These are phyloP conservation scores for Cotesia typhae DNA, from an alignment of 1,140 invertebrate genomes.

Conservation along the genomic window DNA sequence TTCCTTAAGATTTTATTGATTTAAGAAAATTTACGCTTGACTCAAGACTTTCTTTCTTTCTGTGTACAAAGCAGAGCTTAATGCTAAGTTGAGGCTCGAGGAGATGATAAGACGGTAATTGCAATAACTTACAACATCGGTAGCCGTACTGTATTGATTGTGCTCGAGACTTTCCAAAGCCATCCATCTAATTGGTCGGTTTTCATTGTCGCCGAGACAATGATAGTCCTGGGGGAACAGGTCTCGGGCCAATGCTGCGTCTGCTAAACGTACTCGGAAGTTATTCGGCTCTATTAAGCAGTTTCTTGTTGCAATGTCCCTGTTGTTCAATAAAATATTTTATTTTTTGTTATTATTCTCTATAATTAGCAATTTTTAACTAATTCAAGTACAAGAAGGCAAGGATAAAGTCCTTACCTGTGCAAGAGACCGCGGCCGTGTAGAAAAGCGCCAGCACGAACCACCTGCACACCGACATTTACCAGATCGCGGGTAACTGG, in stretches of 20 bases:
- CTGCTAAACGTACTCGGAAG: conserved; percentile 85
- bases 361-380: neutral
- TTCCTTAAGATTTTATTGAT: too few species aligned
- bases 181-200: conserved; percentile 95
- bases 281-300: conserved; percentile 78
- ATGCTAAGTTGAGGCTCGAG: too few species aligned
- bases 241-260: conserved; percentile 89
- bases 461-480: conserved; percentile 87
- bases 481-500: conserved; percentile 86
- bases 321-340: conserved; percentile 33
- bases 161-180: conserved; percentile 87
- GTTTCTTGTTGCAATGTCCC: conserved; percentile 90
- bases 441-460: conserved; percentile 86
- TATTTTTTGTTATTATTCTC: neutral
- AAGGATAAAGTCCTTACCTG: conserved; percentile 54
- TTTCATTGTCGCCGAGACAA: conserved; percentile 93
- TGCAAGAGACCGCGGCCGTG: conserved; percentile 90
- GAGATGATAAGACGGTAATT: too few species aligned
- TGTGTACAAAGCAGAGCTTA: too few species aligned
- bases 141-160: conserved; percentile 79
- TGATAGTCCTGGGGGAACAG: conserved; percentile 95
- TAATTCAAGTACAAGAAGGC: neutral
- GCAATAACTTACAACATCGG: conserved; percentile 79
- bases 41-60: too few species aligned
- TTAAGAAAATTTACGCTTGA: too few species aligned